Conservation (phyloP, 2,888 invertebrate genomes). For the Tiliacea aurago region DNA sequence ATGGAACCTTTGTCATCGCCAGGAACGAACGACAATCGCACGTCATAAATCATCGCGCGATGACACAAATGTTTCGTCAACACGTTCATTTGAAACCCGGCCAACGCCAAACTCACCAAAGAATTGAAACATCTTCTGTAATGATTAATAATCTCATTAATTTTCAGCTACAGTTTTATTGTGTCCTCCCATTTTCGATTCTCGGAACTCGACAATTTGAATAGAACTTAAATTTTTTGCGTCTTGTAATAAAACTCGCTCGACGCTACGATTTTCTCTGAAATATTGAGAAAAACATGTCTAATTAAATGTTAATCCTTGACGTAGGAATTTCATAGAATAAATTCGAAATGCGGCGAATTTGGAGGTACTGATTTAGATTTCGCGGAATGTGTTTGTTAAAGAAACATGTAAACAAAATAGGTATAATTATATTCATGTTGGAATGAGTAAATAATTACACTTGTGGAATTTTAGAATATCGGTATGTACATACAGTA, state of each 20-base stretch:
- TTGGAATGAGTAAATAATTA: neutral
- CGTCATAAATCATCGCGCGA: conserved; percentile 47
- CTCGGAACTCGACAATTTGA: conserved; percentile 52
- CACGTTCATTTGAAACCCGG: conserved; percentile 62
- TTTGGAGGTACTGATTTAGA: conserved; percentile 28
- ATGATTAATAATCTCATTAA: conserved; percentile 67
- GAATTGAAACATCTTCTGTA: conserved; percentile 65
- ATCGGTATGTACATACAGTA: neutral
- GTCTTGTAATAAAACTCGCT: conserved; percentile 32
- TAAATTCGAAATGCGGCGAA: conserved; percentile 16
- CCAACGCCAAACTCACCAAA: conserved; percentile 64
- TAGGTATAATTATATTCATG: conserved; percentile 12
- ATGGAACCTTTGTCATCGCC: conserved; percentile 53
- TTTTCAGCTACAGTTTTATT: conserved; percentile 59
- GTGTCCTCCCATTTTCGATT: conserved; percentile 51
- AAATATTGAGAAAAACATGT: conserved; percentile 55
- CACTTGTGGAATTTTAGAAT: neutral
- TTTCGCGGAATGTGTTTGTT: conserved; percentile 8
- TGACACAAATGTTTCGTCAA: conserved; percentile 52
- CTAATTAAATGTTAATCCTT: conserved; percentile 29
- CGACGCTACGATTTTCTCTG: conserved; percentile 55
- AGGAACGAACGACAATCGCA: conserved; percentile 45
- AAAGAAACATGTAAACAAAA: neutral
- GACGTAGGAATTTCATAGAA: conserved; percentile 23
- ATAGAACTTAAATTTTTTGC: conserved; percentile 35